These are phyloP conservation scores for Ophion ellenae DNA, from an alignment of 2,888 invertebrate species.

Conservation along the genomic window DNA sequence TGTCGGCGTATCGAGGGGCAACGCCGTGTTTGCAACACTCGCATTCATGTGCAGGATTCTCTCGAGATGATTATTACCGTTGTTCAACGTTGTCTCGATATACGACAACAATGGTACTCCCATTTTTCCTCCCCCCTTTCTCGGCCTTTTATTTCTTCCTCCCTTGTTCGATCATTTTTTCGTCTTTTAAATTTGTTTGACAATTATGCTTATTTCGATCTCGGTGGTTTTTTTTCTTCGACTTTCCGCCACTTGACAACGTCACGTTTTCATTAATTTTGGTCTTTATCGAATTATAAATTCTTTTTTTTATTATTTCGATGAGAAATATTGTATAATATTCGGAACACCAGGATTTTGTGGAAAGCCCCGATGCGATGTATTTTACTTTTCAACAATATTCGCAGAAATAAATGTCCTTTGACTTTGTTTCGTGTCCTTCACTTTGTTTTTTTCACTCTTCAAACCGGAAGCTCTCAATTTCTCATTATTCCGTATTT, in stretches of 20 bases:
- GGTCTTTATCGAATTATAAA: no score
- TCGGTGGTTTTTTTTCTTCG: background rate
- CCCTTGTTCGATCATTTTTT: no score
- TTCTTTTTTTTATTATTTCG: no score
- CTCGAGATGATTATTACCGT: slow-evolving; percentile 57
- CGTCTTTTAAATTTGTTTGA: background rate
- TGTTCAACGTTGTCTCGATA: slow-evolving; percentile 72
- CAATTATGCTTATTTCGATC: background rate
- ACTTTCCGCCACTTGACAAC: no score
- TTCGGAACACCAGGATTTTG: no score
- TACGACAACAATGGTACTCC: slow-evolving; percentile 81
- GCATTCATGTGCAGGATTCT: slow-evolving; percentile 71
- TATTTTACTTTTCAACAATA: no score
- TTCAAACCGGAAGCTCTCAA: background rate
- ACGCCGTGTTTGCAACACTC: slow-evolving; percentile 67
- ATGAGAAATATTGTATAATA: no score
- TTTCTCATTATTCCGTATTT: background rate
- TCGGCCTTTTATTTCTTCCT: slow-evolving; percentile 3
- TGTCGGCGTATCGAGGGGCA: slow-evolving; percentile 62
- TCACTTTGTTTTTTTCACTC: no score
- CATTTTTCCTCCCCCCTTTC: slow-evolving; percentile 74
- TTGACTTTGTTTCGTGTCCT: no score
- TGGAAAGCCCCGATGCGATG: no score
- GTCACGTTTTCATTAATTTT: no score
- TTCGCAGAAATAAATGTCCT: no score